Evolutionary conservation across 1,140 invertebrate species (phyloP).

Genomic region (Maconellicoccus hirsutus): DNA sequence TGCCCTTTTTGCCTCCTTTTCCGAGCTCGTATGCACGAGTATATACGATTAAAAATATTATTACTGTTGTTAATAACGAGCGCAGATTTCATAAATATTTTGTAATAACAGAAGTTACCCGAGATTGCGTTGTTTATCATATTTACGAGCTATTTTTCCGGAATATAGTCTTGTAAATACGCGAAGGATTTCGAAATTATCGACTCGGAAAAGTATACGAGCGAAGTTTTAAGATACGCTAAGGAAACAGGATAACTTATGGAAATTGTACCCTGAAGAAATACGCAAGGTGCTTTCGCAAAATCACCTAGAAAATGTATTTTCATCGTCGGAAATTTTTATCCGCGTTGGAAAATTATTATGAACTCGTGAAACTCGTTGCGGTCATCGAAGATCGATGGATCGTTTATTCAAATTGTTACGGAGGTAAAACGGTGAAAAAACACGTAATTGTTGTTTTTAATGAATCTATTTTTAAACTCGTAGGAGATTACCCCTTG

Average conservation of each 20-base stretch:
- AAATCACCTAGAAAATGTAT: no score
- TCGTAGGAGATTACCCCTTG: slow-evolving; percentile 7
- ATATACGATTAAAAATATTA: background rate
- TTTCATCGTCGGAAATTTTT: no score
- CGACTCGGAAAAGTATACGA: background rate
- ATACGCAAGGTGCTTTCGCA: no score
- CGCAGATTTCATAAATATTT: slow-evolving; percentile 10
- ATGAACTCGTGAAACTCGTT: no score
- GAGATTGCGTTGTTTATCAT: background rate
- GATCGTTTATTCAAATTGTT: no score
- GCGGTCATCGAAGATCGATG: no score
- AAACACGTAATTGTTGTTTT: slow-evolving; percentile 3
- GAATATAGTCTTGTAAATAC: background rate
- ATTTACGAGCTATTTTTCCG: slow-evolving; percentile 8
- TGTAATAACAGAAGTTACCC: background rate
- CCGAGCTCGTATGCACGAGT: no score
- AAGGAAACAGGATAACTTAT: no score
- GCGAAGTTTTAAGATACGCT: no score
- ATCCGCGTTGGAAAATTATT: no score
- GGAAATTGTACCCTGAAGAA: no score
- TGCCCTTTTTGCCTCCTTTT: background rate
- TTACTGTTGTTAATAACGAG: background rate
- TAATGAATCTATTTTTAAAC: background rate
- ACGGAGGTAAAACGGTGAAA: no score
- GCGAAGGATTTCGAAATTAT: slow-evolving; percentile 4